phyloP scores from a whole-genome alignment of 2,797 vertebrate genomes.

The Tokudaia tokunoshimensis region DNA sequence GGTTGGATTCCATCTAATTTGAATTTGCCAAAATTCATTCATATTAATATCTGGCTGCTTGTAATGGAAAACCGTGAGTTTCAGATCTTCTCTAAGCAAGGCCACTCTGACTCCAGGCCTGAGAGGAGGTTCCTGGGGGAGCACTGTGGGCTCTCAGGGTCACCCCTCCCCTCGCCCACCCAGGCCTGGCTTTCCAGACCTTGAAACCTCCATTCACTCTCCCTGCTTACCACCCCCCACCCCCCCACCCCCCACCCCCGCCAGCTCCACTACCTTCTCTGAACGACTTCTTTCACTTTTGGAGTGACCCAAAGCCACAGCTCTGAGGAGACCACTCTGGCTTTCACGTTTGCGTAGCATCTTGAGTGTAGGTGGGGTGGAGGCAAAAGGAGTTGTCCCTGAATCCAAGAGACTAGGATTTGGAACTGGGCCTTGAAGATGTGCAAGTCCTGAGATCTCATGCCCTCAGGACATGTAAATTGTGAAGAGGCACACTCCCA shows the following conservation, averaged over 20 bases:
- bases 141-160: background rate
- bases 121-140: background rate
- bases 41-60: background rate
- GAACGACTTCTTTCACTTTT: slow-evolving; percentile 70
- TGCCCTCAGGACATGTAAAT: background rate
- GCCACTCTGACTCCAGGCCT: background rate
- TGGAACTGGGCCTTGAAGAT: background rate
- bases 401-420: background rate
- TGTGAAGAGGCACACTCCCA: background rate
- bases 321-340: background rate
- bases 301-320: slow-evolving; percentile 63
- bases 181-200: background rate
- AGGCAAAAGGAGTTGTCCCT: background rate
- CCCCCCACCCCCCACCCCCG: background rate
- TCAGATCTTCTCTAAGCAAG: background rate
- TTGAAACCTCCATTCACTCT: background rate
- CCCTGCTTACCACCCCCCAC: background rate
- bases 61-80: background rate
- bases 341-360: slow-evolving; percentile 37
- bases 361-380: background rate
- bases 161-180: background rate
- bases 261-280: background rate
- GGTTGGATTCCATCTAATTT: background rate
- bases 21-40: background rate
- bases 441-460: background rate